Conservation (phyloP, 2,888 invertebrate genomes). For the Tupiocoris notatus region DNA sequence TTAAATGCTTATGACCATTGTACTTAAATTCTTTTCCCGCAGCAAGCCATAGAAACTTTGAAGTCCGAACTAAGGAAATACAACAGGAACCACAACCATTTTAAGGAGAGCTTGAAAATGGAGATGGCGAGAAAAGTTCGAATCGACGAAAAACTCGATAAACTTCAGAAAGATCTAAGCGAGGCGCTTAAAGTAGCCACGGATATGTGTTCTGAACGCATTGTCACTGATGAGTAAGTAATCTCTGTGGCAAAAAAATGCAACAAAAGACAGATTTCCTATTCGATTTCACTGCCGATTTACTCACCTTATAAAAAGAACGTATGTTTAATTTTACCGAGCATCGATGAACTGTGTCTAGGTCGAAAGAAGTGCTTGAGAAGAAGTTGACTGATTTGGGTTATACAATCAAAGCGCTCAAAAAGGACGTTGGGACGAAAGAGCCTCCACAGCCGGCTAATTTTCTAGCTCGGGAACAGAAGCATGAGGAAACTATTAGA, state of each 20-base stretch:
- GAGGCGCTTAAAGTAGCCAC: slow-evolving; percentile 3
- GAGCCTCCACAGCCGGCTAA: slow-evolving; percentile 1
- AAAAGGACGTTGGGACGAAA: slow-evolving; percentile 15
- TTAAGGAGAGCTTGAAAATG: slow-evolving; percentile 11
- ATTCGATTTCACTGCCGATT: no score
- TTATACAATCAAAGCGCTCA: slow-evolving; percentile 29
- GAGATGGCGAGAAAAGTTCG: slow-evolving; percentile 14
- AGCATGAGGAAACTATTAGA: neutral
- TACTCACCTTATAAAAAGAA: no score
- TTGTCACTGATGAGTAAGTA: slow-evolving; percentile 4
- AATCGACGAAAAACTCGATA: neutral
- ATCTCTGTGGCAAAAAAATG: no score
- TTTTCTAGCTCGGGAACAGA: slow-evolving; percentile 23
- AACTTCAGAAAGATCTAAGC: neutral
- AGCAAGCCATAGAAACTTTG: slow-evolving; percentile 8
- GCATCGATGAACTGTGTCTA: no score
- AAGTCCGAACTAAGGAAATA: slow-evolving; percentile 5
- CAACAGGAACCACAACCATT: slow-evolving; percentile 9
- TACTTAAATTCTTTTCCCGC: no score
- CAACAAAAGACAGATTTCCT: no score
- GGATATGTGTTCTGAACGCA: slow-evolving; percentile 14
- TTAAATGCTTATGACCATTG: no score
- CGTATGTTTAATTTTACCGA: no score
- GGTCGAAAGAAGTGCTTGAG: slow-evolving; percentile 28
- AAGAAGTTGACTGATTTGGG: slow-evolving; percentile 25